Percentiles rank a stretch among this genome's conserved stretches.
Evolutionary conservation across 2,888 invertebrate genomes (phyloP).

Genomic region (Blastobasis lacticolella): DNA sequence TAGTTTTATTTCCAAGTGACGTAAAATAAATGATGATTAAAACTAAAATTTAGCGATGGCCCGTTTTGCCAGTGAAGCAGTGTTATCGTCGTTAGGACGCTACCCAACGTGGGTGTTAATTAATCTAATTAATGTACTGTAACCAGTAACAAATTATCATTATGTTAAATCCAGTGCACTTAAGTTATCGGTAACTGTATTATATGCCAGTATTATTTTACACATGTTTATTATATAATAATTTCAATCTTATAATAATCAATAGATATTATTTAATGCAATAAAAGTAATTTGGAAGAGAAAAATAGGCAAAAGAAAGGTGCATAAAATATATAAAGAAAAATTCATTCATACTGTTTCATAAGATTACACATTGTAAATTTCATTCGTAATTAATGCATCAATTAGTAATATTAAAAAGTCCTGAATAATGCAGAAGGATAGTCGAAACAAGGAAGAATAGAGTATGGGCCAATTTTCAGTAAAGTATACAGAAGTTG

Average conservation of each 20-base stretch:
- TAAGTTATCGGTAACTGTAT: conserved; percentile 36
- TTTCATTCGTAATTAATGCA: conserved; percentile 54
- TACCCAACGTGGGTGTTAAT: conserved; percentile 52
- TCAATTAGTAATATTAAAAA: conserved; percentile 34
- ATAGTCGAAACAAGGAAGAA: conserved; percentile 32
- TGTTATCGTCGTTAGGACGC: conserved; percentile 63
- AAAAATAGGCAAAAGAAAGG: conserved; percentile 58
- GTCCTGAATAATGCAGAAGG: conserved; percentile 43
- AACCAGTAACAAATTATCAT: conserved; percentile 39
- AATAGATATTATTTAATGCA: conserved; percentile 37
- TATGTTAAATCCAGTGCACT: conserved; percentile 58
- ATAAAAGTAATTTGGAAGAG: conserved; percentile 47
- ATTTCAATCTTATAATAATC: conserved; percentile 43
- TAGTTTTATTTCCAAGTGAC: conserved; percentile 28
- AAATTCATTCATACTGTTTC: conserved; percentile 41
- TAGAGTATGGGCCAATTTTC: conserved; percentile 37
- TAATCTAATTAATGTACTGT: conserved; percentile 46
- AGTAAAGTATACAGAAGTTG: conserved; percentile 20
- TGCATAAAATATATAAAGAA: conserved; percentile 45
- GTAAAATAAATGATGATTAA: background rate
- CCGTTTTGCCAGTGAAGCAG: conserved; percentile 58
- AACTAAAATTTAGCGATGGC: conserved; percentile 22
- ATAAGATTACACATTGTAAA: conserved; percentile 29
- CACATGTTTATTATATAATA: conserved; percentile 40
- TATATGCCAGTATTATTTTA: conserved; percentile 45